These are phyloP conservation scores for Columba livia DNA, from an alignment of 2,113 vertebrate genomes.

Conservation along the genomic window DNA sequence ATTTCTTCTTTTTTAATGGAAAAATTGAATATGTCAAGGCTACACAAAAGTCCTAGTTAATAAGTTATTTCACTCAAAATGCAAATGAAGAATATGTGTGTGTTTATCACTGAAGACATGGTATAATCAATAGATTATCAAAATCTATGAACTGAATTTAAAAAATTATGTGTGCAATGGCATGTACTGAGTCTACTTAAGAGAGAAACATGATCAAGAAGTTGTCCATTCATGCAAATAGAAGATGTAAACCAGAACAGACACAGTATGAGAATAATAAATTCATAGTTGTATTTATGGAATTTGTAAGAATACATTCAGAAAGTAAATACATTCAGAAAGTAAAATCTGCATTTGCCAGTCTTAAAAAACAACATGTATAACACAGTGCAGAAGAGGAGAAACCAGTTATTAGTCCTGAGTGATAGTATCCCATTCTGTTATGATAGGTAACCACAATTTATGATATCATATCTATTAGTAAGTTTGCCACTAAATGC, in stretches of 20 bases:
- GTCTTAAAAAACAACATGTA: neutral
- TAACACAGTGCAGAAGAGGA: neutral
- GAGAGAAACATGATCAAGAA: neutral
- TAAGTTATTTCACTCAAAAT: neutral
- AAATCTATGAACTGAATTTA: neutral
- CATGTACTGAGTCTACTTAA: neutral
- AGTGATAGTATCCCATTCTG: neutral
- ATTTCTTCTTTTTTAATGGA: neutral
- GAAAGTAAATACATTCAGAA: neutral
- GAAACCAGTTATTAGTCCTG: neutral
- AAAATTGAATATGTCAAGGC: neutral
- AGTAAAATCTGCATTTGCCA: neutral
- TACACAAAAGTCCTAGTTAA: neutral
- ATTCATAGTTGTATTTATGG: neutral
- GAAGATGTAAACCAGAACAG: neutral
- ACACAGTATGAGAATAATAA: neutral
- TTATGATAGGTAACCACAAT: neutral
- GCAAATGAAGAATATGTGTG: neutral
- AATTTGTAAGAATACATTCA: neutral
- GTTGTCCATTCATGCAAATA: neutral
- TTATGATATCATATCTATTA: neutral
- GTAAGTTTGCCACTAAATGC: neutral
- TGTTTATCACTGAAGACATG: neutral
- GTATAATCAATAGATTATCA: neutral
- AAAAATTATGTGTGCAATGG: neutral